Percentiles rank a stretch among this genome's conserved stretches.
Conservation (phyloP, 2,797 vertebrate species). For the Chelonia mydas region DNA sequence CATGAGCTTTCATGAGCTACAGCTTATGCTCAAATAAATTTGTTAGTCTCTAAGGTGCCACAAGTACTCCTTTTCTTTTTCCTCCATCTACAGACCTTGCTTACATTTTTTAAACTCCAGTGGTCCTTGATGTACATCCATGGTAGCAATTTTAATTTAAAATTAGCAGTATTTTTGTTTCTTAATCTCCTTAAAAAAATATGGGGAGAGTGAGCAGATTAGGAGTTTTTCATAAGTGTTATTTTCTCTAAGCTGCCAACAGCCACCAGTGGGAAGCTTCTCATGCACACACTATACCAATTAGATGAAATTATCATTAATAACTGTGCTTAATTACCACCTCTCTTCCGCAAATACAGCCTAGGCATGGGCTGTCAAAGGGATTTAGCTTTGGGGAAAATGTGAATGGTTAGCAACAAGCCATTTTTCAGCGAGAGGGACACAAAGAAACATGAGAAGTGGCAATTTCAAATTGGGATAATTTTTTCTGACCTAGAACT, state of each 20-base stretch:
- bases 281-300: background rate
- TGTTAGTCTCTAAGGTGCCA: too few relatives aligned
- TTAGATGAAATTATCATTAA: background rate
- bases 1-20: too few relatives aligned
- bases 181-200: background rate
- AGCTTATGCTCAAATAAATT: too few relatives aligned
- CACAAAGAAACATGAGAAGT: background rate
- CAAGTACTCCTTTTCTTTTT: too few relatives aligned
- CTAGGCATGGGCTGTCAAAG: background rate
- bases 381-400: background rate
- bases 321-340: background rate
- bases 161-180: background rate
- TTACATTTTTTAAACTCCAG: background rate
- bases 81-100: too few relatives aligned
- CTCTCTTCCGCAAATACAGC: background rate
- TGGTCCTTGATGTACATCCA: background rate
- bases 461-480: background rate
- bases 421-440: background rate
- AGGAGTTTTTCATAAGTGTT: background rate
- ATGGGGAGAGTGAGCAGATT: background rate
- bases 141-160: background rate
- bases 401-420: background rate
- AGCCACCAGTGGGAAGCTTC: background rate
- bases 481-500: background rate
- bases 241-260: background rate